phyloP scores from a whole-genome alignment of 2,888 invertebrate genomes.

The Drosophila pegasa region DNA sequence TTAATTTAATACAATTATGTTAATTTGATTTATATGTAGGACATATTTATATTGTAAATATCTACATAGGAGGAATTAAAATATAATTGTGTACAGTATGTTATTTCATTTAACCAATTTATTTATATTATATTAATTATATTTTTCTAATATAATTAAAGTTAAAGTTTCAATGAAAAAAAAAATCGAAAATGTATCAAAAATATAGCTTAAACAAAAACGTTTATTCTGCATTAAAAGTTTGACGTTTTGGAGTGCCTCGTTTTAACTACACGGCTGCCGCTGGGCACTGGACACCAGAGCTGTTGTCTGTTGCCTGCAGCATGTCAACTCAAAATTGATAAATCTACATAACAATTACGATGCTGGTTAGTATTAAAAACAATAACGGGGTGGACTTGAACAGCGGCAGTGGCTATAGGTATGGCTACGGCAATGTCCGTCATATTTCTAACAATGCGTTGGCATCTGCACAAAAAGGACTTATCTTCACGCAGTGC shows the following conservation, averaged over 20 bases:
- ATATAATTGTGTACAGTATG: too few relatives aligned
- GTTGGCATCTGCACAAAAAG: slow-evolving; percentile 68
- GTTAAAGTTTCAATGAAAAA: neutral
- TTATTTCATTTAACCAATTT: too few relatives aligned
- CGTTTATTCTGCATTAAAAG: neutral
- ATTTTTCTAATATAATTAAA: too few relatives aligned
- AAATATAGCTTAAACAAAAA: neutral
- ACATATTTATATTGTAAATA: too few relatives aligned
- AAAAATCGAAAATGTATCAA: neutral
- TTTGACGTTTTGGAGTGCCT: slow-evolving; percentile 4
- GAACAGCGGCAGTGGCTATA: slow-evolving; percentile 17
- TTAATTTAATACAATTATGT: too few relatives aligned
- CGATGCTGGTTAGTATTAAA: slow-evolving; percentile 71
- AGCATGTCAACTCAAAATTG: slow-evolving; percentile 60
- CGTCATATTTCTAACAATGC: slow-evolving; percentile 71
- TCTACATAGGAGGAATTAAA: too few relatives aligned
- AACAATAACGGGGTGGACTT: slow-evolving; percentile 59
- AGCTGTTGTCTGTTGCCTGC: slow-evolving; percentile 34
- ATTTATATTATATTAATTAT: neutral
- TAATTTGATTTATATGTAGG: too few relatives aligned
- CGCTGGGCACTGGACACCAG: slow-evolving; percentile 34
- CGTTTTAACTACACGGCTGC: slow-evolving; percentile 37
- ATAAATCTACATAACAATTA: slow-evolving; percentile 79
- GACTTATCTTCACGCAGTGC: slow-evolving; percentile 59
- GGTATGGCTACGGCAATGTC: slow-evolving; percentile 41